Evolutionary conservation across 1,140 invertebrate species (phyloP).

Genomic region (Panagrolaimus sp.): DNA sequence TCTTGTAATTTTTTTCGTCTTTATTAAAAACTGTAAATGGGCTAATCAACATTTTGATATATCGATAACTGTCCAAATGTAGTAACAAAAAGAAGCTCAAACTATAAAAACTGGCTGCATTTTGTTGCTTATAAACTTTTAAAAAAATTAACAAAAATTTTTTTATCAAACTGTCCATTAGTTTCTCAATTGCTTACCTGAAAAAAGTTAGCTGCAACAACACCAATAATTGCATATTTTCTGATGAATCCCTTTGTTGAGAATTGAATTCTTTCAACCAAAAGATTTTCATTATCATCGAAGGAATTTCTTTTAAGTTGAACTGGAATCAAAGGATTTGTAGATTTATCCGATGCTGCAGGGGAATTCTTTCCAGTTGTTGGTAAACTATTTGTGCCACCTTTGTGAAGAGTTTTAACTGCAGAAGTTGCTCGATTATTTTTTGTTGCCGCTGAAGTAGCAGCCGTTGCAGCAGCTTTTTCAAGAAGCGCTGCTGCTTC

Average conservation of each 20-base stretch:
- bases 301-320: background rate
- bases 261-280: slow-evolving; percentile 7
- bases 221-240: slow-evolving; percentile 19
- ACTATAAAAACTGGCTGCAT: too few relatives aligned
- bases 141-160: too few relatives aligned
- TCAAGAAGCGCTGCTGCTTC: background rate
- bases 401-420: background rate
- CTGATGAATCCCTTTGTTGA: slow-evolving; percentile 13
- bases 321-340: background rate
- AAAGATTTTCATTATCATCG: background rate
- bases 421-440: slow-evolving; percentile 10
- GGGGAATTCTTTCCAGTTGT: background rate
- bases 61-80: too few relatives aligned
- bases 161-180: too few relatives aligned
- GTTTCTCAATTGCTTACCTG: background rate
- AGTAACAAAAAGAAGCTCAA: too few relatives aligned
- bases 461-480: background rate
- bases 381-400: slow-evolving; percentile 1
- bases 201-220: slow-evolving; percentile 23
- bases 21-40: too few relatives aligned
- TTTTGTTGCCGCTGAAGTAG: background rate
- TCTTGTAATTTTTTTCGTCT: too few relatives aligned
- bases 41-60: too few relatives aligned
- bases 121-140: too few relatives aligned
- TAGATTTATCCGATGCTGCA: background rate